Evolutionary conservation across 1,140 invertebrate species (phyloP), one percentile per base, ranked within the genome.

Genomic region (Drosophila sucinea): DNA sequence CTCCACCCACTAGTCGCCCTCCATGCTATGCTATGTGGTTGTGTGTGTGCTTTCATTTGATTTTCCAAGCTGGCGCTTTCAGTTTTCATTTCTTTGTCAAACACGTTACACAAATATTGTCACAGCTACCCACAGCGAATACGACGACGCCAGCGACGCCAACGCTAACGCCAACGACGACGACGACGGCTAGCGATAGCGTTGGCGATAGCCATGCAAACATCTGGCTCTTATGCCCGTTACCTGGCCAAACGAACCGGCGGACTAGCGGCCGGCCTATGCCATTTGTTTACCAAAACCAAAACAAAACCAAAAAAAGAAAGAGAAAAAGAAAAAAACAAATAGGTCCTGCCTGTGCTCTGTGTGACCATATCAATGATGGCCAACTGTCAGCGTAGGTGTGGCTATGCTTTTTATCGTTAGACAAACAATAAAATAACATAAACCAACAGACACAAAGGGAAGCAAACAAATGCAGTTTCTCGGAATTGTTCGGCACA

Each of bases 11-110:
- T 41, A 3, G 30, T 47, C n/a, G 33, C 0, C 25, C 32, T 56
- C 3, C 23, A 17, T 23, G 35, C 40, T 6, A 23, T 69, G 35
- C 8, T 25, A 32, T 60, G 56, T 60, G 30, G 1, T 33, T 10
- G 38, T 55, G 54, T 60, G 73, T 77, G 67, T 70, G 69, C 70
- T 77, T 83, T 77, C 80, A 87, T 87, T 87, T 87, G 84, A 89
- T 87, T 89, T 89, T 89, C 84, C 84, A 89, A 89, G 84, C 84
- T 89, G 84, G 77, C 84, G 84, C 84, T 89, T 89, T 89, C 85
- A 84, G 84, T 81, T 89, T 89, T 89, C 85, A 89, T 89, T 89
- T 89, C 84, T 89, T 89, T 89, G 84, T 84, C 84, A 89, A 89
- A 89, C 84, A 89, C 84, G 84, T 89, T 89, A 89, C 84, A 85